These are phyloP conservation scores for Stichopus chloronotus DNA, from an alignment of 35 echinoderm and acorn worm species.

Conservation along the genomic window DNA sequence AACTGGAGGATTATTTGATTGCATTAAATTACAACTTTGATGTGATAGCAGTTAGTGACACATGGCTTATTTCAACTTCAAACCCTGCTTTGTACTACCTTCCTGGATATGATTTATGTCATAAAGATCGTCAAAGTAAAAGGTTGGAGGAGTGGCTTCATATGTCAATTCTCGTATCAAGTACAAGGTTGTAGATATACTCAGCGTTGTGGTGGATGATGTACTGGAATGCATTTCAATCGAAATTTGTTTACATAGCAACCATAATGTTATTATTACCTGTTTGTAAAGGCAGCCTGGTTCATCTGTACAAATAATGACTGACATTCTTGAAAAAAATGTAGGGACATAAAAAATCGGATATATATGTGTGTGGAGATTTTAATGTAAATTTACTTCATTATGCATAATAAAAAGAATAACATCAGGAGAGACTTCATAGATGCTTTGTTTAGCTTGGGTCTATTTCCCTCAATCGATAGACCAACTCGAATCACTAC, in stretches of 20 bases:
- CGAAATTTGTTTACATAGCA: conserved; percentile 23
- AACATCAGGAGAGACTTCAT: background rate
- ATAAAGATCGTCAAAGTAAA: background rate
- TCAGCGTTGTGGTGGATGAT: conserved; percentile 23
- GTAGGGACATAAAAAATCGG: conserved; percentile 13
- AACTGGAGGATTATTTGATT: background rate
- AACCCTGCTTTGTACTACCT: background rate
- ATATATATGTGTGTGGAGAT: conserved; percentile 3
- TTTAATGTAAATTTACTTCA: conserved; percentile 35
- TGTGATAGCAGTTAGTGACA: conserved; percentile 25
- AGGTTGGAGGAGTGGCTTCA: conserved; percentile 2
- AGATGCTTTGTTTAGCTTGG: conserved; percentile 35
- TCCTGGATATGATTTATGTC: conserved; percentile 13
- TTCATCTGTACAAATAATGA: background rate
- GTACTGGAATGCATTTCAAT: conserved; percentile 32
- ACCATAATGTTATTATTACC: conserved; percentile 11
- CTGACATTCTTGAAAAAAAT: conserved; percentile 23
- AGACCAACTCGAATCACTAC: background rate
- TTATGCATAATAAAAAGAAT: background rate
- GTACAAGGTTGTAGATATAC: conserved; percentile 26
- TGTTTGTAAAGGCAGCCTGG: conserved; percentile 21
- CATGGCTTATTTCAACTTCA: conserved; percentile 3
- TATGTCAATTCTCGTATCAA: conserved; percentile 8
- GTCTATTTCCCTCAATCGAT: conserved; percentile 18
- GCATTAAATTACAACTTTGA: background rate